These are phyloP conservation scores for Octopus bimaculoides DNA, from an alignment of 1,140 invertebrate species.

Conservation along the genomic window DNA sequence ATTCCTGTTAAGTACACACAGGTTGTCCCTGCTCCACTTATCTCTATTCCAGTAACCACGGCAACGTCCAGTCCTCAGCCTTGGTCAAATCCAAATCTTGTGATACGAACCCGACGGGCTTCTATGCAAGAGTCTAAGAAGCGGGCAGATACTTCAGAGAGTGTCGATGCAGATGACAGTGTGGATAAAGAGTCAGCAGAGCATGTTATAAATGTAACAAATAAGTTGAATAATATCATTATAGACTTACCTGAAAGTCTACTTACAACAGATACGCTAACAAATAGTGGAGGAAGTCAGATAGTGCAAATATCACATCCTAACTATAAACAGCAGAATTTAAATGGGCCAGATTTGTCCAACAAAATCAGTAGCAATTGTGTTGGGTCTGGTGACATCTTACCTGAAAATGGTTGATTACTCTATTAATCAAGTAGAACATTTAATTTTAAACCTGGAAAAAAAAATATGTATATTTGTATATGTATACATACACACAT, in stretches of 20 bases:
- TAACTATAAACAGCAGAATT: background rate
- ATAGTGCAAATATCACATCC: slow-evolving; percentile 10
- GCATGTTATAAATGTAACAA: slow-evolving; percentile 16
- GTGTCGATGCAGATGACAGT: slow-evolving; percentile 15
- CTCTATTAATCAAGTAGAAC: background rate
- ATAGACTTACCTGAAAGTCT: background rate
- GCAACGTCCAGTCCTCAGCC: slow-evolving; percentile 35
- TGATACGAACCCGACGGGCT: slow-evolving; percentile 60
- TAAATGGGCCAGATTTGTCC: background rate
- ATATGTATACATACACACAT: background rate
- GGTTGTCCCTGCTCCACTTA: background rate
- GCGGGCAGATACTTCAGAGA: slow-evolving; percentile 22
- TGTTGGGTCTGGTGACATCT: background rate
- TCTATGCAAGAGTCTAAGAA: slow-evolving; percentile 42
- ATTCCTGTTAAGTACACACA: background rate
- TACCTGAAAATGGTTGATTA: slow-evolving; percentile 6
- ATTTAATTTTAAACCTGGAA: background rate
- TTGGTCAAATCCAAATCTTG: slow-evolving; percentile 61
- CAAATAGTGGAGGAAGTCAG: background rate
- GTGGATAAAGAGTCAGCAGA: background rate
- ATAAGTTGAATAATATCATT: slow-evolving; percentile 13
- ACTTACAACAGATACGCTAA: background rate
- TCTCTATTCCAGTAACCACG: background rate
- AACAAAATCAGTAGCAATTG: background rate
- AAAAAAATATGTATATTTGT: background rate